A percentile compares a stretch with the other conserved stretches of the same genome.
phyloP scores from a whole-genome alignment of 2,888 invertebrate genomes.

The Petrolisthes manimaculis region DNA sequence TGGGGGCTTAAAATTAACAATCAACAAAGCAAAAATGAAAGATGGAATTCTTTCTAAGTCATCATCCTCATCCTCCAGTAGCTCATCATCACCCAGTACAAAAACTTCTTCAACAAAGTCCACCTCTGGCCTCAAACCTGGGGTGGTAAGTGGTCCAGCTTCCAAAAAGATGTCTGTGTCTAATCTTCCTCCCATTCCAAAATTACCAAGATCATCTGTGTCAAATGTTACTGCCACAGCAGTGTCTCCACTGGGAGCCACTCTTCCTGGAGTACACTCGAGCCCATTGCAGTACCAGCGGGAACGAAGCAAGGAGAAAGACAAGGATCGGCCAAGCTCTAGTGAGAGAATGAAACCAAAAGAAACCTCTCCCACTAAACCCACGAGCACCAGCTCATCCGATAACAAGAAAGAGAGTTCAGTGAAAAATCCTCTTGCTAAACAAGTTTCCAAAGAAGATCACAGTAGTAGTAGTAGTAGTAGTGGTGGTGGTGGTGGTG shows the following conservation, averaged over 20 bases:
- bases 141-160: constrained; percentile 88
- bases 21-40: constrained; percentile 80
- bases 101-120: constrained; percentile 46
- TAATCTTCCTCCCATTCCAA: constrained; percentile 64
- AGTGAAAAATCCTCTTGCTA: constrained; percentile 32
- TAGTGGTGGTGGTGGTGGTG: constrained; percentile 10
- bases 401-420: constrained; percentile 50
- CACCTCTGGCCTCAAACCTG: constrained; percentile 79
- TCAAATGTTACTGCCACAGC: constrained; percentile 57
- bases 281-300: constrained; percentile 61
- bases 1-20: constrained; percentile 91
- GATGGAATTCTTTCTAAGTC: constrained; percentile 61
- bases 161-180: constrained; percentile 75
- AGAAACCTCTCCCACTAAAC: constrained; percentile 50
- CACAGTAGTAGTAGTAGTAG: constrained; percentile 37
- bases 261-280: constrained; percentile 48
- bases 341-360: constrained; percentile 52
- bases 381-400: constrained; percentile 23
- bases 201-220: constrained; percentile 53
- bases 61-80: constrained; percentile 26
- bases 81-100: constrained; percentile 37
- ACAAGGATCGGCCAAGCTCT: constrained; percentile 54
- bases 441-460: constrained; percentile 50
- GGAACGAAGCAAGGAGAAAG: constrained; percentile 58
- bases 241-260: constrained; percentile 63